Percentiles rank a stretch among this genome's conserved stretches.
phyloP scores from a whole-genome alignment of 2,888 invertebrate species.

The Sialis fuliginosa region DNA sequence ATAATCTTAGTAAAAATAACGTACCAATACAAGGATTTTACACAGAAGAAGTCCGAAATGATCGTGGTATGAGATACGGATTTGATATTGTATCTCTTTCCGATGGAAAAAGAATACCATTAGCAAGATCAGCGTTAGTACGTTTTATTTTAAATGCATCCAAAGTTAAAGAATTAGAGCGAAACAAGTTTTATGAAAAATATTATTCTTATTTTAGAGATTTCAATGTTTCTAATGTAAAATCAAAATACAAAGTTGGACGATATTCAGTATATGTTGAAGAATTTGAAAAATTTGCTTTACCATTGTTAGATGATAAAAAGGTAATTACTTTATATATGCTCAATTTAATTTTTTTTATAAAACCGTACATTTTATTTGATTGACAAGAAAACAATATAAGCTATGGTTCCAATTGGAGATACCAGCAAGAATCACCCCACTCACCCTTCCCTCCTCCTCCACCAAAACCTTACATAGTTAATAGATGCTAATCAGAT shows the following conservation, averaged over 20 bases:
- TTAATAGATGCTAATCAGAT: neutral
- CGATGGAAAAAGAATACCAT: conserved; percentile 24
- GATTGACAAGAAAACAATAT: too few species aligned
- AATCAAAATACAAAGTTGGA: conserved; percentile 31
- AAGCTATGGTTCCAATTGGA: too few species aligned
- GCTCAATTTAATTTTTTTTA: too few species aligned
- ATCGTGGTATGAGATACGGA: conserved; percentile 31
- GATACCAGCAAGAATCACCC: too few species aligned
- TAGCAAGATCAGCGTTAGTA: conserved; percentile 31
- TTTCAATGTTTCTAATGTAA: conserved; percentile 5
- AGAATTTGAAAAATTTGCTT: conserved; percentile 37
- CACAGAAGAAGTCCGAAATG: conserved; percentile 40
- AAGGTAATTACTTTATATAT: conserved; percentile 9
- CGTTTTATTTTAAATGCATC: conserved; percentile 7
- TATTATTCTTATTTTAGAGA: neutral
- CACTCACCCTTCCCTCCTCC: too few species aligned
- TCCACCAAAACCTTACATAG: too few species aligned
- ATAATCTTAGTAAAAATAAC: conserved; percentile 19
- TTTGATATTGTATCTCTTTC: conserved; percentile 41
- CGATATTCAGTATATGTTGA: conserved; percentile 38
- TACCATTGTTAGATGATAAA: conserved; percentile 25
- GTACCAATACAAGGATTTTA: conserved; percentile 35
- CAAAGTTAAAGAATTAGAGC: neutral
- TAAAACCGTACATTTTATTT: too few species aligned
- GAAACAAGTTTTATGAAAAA: too few species aligned